These are phyloP conservation scores for Mamestra brassicae DNA, from an alignment of 2,888 invertebrate genomes.

Conservation along the genomic window DNA sequence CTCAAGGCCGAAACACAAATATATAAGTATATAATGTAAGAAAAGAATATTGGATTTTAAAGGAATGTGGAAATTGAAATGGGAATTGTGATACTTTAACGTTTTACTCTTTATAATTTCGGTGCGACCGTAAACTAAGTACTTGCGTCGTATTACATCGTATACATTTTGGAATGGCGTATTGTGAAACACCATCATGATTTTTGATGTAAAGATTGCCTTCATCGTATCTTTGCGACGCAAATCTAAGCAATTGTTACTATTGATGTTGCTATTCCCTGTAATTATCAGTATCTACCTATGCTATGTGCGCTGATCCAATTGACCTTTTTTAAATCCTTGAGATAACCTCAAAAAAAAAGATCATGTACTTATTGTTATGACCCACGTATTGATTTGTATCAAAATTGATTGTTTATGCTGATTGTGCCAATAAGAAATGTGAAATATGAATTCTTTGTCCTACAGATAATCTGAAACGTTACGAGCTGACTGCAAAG, in stretches of 20 bases:
- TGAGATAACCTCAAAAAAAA: conserved; percentile 86
- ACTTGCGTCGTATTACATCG: conserved; percentile 68
- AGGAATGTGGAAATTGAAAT: conserved; percentile 78
- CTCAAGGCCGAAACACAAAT: conserved; percentile 91
- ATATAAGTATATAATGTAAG: conserved; percentile 80
- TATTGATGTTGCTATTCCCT: conserved; percentile 59
- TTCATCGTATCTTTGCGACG: conserved; percentile 77
- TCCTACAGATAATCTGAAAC: conserved; percentile 83
- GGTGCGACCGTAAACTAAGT: conserved; percentile 68
- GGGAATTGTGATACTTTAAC: conserved; percentile 65
- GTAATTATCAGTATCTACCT: conserved; percentile 42
- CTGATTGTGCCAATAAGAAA: conserved; percentile 48
- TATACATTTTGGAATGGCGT: conserved; percentile 74
- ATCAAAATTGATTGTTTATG: conserved; percentile 48
- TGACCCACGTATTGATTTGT: conserved; percentile 47
- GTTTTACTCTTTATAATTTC: conserved; percentile 66
- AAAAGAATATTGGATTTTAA: conserved; percentile 81
- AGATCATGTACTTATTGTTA: conserved; percentile 34
- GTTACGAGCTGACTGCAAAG: conserved; percentile 89
- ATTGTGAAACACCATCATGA: conserved; percentile 74
- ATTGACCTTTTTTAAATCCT: conserved; percentile 66
- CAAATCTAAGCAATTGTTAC: conserved; percentile 69
- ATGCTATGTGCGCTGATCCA: conserved; percentile 50
- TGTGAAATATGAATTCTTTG: conserved; percentile 61
- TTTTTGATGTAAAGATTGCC: conserved; percentile 71